A percentile compares a stretch with the other conserved stretches of the same genome.
Evolutionary conservation across 2,113 vertebrate species (phyloP).

Genomic region (Muntiacus reevesi): DNA sequence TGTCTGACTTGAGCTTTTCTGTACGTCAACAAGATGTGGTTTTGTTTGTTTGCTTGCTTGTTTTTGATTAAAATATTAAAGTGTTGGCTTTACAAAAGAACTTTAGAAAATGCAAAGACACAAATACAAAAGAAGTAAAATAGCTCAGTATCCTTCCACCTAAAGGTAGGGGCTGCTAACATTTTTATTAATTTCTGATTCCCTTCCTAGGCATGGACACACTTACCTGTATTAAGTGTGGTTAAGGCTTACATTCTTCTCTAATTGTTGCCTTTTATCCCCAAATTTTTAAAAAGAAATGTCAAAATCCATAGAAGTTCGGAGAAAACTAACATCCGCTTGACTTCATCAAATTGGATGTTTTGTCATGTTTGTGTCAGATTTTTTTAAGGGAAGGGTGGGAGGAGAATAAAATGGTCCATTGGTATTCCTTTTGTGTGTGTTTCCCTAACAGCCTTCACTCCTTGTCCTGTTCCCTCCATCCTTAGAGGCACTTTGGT

Average conservation of each 20-base stretch:
- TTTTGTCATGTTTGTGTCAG: background rate
- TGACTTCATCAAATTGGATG: background rate
- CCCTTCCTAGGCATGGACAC: background rate
- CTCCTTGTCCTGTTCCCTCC: fast-evolving
- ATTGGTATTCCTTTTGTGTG: too few relatives aligned
- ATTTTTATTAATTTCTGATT: background rate
- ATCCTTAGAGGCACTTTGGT: background rate
- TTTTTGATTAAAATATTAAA: background rate
- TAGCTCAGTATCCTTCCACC: background rate
- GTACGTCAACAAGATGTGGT: too few relatives aligned
- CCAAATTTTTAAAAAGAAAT: background rate
- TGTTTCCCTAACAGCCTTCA: background rate
- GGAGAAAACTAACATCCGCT: background rate
- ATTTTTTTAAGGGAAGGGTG: background rate
- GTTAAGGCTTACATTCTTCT: too few relatives aligned
- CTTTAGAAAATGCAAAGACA: background rate
- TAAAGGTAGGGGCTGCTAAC: background rate
- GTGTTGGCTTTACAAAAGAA: background rate
- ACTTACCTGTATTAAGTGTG: too few relatives aligned
- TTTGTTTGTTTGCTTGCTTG: background rate
- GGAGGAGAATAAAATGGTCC: fast-evolving
- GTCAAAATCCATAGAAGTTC: background rate
- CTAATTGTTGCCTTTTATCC: background rate
- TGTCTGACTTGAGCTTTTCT: constrained; percentile 52
- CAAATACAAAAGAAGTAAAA: background rate